Base-by-base conservation (phyloP, 2,888 invertebrate genomes). In the Cryptosula pallasiana region DNA sequence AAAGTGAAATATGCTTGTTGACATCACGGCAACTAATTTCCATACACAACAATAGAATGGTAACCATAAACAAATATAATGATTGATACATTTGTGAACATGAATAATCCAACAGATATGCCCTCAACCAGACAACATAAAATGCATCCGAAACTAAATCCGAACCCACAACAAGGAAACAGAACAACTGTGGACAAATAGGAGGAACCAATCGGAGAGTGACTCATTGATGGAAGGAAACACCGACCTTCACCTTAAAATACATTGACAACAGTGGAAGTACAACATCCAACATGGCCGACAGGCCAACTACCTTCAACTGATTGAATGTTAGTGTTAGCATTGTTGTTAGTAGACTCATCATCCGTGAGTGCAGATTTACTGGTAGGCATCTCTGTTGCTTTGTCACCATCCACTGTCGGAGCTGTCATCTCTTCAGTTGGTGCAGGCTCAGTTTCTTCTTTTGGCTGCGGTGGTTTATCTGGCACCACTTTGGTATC, bases 251-350 rank as follows among this genome's bases (percentile, higher is more conserved):
- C n/a, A n/a, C n/a, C n/a, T n/a, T n/a, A n/a, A n/a, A n/a, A n/a
- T n/a, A n/a, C n/a, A n/a, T n/a, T n/a, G n/a, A n/a, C 45, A 45
- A 45, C 45, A 45, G 45, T 45, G 45, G 45, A 45, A 45, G 45
- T 20, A 45, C 45, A 45, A 45, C 45, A 45, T 20, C 45, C 45
- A 45, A 45, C 45, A 45, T 45, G 45, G 45, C 20, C 45, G 20
- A 5, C n/a, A n/a, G 5, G 45, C 20, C 45, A 13, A 45, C 45
- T 20, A 13, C 45, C 45, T 45, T 5, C 45, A 45, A 13, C 45
- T 20, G 45, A 5, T 20, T 5, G 20, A 20, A 5, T 45, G 5
- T 13, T 45, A 20, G 5, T 45, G 20, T 45, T 20, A 45, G 5
- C 9, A 5, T 45, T 20, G 45, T 45, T 45, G 45, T 45, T 45